These are phyloP conservation scores for Enchytraeus crypticus DNA, from an alignment of 2,888 invertebrate species.

Conservation along the genomic window DNA sequence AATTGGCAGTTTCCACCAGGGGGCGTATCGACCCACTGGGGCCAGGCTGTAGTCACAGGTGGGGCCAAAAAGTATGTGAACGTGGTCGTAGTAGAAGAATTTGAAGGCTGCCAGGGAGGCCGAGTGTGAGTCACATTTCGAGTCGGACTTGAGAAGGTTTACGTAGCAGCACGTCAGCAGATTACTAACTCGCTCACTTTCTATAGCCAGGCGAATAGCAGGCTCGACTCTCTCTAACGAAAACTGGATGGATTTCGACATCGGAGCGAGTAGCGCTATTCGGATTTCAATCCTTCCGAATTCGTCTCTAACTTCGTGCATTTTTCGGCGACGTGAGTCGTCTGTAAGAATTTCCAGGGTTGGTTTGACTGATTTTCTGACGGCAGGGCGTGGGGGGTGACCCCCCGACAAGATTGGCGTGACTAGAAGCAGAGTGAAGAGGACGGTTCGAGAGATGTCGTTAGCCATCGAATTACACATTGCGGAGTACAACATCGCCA, in stretches of 20 bases:
- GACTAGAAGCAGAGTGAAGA: too few species aligned
- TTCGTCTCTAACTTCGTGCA: neutral
- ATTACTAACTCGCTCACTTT: neutral
- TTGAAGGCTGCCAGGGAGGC: constrained; percentile 36
- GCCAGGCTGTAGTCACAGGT: constrained; percentile 61
- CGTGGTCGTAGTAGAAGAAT: constrained; percentile 21
- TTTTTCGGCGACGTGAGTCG: neutral
- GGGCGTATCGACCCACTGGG: constrained; percentile 77
- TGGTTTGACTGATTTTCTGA: too few species aligned
- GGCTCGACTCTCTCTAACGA: constrained; percentile 15
- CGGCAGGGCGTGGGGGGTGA: too few species aligned
- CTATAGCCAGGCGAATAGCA: constrained; percentile 20
- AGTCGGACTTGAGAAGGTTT: constrained; percentile 23
- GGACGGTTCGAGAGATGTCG: too few species aligned
- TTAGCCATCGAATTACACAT: too few species aligned
- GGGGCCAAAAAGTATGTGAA: constrained; percentile 40
- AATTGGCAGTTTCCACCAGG: constrained; percentile 83
- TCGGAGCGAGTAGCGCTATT: constrained; percentile 15
- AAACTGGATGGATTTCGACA: constrained; percentile 17
- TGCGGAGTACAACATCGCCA: too few species aligned
- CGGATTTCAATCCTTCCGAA: constrained; percentile 1
- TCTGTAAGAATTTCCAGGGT: too few species aligned
- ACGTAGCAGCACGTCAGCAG: constrained; percentile 15
- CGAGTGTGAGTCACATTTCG: constrained; percentile 19
- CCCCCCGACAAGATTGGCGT: too few species aligned